Conservation (phyloP, 2,113 vertebrate species). For the Helogale parvula region DNA sequence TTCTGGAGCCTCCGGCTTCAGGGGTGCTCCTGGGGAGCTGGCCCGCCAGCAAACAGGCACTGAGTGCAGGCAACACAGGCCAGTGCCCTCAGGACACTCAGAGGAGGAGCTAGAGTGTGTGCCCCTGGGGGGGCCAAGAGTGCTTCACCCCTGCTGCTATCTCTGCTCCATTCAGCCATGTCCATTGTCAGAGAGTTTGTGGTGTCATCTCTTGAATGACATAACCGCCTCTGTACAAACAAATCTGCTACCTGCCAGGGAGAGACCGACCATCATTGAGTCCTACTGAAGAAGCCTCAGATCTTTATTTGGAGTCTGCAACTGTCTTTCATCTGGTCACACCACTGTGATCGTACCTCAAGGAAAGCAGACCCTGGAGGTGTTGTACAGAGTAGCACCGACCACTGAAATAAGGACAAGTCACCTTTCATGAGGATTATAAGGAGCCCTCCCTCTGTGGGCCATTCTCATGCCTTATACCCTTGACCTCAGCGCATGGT, state of each 20-base stretch:
- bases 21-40: neutral
- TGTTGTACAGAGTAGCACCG: neutral
- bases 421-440: neutral
- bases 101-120: neutral
- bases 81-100: fast-evolving
- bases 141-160: neutral
- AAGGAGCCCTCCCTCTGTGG: neutral
- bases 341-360: fast-evolving
- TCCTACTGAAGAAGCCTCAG: neutral
- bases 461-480: neutral
- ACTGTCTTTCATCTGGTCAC: too few relatives aligned
- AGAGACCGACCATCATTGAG: neutral
- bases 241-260: too few relatives aligned
- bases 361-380: too few relatives aligned
- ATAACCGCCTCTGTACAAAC: too few relatives aligned
- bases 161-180: neutral
- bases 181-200: neutral
- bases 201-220: neutral
- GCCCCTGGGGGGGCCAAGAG: neutral
- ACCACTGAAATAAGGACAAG: neutral
- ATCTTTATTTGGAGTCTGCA: neutral
- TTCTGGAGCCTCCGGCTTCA: neutral
- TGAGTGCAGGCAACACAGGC: too few relatives aligned
- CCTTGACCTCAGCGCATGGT: neutral
- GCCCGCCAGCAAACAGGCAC: too few relatives aligned